These are phyloP conservation scores for Pteronura brasiliensis DNA, from an alignment of 2,113 vertebrate species.

Conservation along the genomic window DNA sequence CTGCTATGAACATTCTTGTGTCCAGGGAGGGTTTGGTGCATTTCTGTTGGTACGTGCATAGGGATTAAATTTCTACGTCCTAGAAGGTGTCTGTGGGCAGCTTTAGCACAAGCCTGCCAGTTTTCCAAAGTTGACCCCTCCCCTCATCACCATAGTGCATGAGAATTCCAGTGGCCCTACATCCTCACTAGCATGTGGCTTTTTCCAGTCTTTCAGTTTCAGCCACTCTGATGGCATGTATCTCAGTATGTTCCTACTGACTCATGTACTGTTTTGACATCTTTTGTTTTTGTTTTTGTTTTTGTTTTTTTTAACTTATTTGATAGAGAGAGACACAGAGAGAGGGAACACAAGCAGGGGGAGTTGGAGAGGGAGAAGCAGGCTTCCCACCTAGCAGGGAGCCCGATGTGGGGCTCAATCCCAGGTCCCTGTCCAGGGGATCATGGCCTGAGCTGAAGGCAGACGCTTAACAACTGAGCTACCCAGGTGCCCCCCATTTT, in stretches of 20 bases:
- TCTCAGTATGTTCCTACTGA: neutral
- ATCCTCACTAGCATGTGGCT: neutral
- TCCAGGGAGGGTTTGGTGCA: too few species aligned
- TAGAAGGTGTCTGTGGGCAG: neutral
- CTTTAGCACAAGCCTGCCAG: too few species aligned
- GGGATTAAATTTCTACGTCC: neutral
- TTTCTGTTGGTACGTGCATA: neutral
- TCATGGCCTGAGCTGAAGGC: too few species aligned
- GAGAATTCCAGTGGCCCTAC: neutral
- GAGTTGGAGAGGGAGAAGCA: too few species aligned
- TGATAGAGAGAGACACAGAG: too few species aligned
- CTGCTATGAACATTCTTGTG: neutral
- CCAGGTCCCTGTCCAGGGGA: too few species aligned
- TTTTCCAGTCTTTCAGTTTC: neutral
- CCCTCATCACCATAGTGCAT: fast-evolving
- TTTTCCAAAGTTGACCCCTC: neutral
- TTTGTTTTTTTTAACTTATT: too few species aligned
- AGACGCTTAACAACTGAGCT: too few species aligned
- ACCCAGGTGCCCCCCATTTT: neutral
- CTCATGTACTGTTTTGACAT: neutral
- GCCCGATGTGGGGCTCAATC: too few species aligned
- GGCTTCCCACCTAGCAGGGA: too few species aligned
- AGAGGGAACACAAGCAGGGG: too few species aligned
- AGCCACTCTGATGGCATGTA: neutral
- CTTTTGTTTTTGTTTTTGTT: neutral